These are phyloP conservation scores for Yasuhikotakia modesta DNA, from an alignment of 2,797 vertebrate species.

Conservation along the genomic window DNA sequence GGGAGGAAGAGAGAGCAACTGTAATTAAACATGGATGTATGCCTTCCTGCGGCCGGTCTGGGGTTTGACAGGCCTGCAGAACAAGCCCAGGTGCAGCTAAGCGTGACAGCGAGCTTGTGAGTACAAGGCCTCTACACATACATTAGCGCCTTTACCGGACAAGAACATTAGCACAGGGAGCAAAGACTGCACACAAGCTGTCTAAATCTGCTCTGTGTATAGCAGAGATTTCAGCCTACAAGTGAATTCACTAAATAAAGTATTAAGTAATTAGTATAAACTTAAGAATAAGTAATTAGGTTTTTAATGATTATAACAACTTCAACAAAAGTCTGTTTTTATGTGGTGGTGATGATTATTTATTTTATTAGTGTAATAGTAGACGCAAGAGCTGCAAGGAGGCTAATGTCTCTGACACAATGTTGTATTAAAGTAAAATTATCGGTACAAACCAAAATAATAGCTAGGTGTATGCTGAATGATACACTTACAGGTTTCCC, in stretches of 20 bases:
- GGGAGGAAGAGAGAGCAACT: slow-evolving; percentile 51
- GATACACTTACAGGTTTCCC: too few species aligned
- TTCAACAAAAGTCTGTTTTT: too few species aligned
- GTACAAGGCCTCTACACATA: slow-evolving; percentile 89
- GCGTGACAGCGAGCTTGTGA: slow-evolving; percentile 95
- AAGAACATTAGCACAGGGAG: slow-evolving; percentile 86
- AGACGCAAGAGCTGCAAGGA: too few species aligned
- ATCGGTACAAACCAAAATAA: too few species aligned
- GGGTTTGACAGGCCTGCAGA: slow-evolving; percentile 94
- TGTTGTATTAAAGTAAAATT: too few species aligned
- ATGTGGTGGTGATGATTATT: too few species aligned
- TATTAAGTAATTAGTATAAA: neutral
- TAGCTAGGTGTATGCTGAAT: too few species aligned
- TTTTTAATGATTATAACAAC: neutral
- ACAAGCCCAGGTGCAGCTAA: slow-evolving; percentile 94
- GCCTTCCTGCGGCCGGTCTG: slow-evolving; percentile 87
- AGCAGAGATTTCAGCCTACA: slow-evolving; percentile 7
- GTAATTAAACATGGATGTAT: slow-evolving; percentile 98
- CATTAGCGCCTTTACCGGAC: slow-evolving; percentile 93
- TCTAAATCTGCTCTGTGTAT: slow-evolving; percentile 44
- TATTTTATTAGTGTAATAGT: too few species aligned
- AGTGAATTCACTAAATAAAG: neutral
- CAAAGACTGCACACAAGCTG: slow-evolving; percentile 59
- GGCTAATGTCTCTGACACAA: too few species aligned
- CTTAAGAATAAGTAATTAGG: too few species aligned